Base-by-base conservation (phyloP, 1,140 invertebrate species). In the Amyelois transitella region DNA sequence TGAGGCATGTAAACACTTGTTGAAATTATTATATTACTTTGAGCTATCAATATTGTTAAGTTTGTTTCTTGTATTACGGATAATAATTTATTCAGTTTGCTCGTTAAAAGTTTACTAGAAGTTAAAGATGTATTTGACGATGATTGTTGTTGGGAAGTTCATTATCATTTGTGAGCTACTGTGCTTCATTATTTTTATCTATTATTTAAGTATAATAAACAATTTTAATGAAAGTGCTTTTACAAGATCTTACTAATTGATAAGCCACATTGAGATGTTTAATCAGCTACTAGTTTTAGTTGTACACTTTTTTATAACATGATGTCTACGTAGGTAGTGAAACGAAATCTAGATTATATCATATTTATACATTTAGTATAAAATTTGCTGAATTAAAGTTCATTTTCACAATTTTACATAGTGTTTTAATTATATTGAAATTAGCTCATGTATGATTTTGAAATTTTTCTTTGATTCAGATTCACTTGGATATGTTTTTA, bases 341-440 rank as follows among this genome's bases (percentile, higher is more conserved):
- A 86, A 88, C 81, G 70, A 88, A 86, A 85, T 86, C 82, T 84
- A 84, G 82, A 81, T 79, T 86, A 85, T 88, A 88, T 86, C 77
- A 85, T 88, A 88, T 88, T 88, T 88, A 88, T 88, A 88, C 82
- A 86, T 86, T 86, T 88, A 88, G 85, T 86, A 88, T 88, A 88
- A 87, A 86, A 88, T 82, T 85, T 86, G 82, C 82, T 86, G 81
- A 85, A 88, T 86, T 86, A 88, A 88, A 88, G 77, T 86, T 88
- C 85, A 88, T 88, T 88, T 86, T 88, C 82, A 88, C 82, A 82
- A 86, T 87, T 87, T 87, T 85, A 77, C 66, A 69, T 60, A 69
- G 70, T 77, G 67, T 77, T 82, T 81, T 75, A 58, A 69, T 78
- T 74, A 64, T 60, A 51, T 32, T 45, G 18, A 21, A 10, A 8